A percentile compares a stretch with the other conserved stretches of the same genome.
Evolutionary conservation across 53 echinoderm and acorn worm species (phyloP).

Genomic region (Holothuria scabra): DNA sequence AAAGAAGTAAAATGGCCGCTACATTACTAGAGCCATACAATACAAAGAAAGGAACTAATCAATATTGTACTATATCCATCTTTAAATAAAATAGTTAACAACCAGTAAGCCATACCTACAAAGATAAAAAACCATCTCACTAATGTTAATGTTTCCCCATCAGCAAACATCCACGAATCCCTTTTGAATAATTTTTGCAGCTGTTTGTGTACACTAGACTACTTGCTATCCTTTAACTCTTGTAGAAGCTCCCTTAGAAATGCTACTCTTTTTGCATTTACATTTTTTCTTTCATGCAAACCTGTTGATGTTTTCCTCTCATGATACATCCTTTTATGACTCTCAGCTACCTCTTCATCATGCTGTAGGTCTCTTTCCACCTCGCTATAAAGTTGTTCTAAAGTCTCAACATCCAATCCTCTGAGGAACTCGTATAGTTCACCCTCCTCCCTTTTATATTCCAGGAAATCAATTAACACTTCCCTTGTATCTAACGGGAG

Average conservation of each 20-base stretch:
- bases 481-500: conserved; percentile 32
- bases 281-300: background rate
- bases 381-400: conserved; percentile 45
- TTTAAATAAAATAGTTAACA: too few relatives aligned
- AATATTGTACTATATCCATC: too few relatives aligned
- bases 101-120: too few relatives aligned
- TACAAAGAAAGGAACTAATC: too few relatives aligned
- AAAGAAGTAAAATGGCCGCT: too few relatives aligned
- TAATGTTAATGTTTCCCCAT: too few relatives aligned
- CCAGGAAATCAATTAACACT: conserved; percentile 11
- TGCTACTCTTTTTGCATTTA: background rate
- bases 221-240: background rate
- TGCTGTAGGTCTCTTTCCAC: conserved; percentile 23
- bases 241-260: conserved; percentile 36
- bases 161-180: too few relatives aligned
- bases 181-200: too few relatives aligned
- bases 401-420: conserved; percentile 45
- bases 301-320: background rate
- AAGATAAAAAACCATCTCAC: too few relatives aligned
- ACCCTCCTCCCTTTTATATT: conserved; percentile 18
- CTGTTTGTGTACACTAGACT: too few relatives aligned
- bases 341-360: background rate
- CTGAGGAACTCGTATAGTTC: conserved; percentile 36
- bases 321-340: background rate
- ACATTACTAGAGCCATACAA: too few relatives aligned